Conservation (phyloP, 2,888 invertebrate species). For the Lobophora halterata region DNA sequence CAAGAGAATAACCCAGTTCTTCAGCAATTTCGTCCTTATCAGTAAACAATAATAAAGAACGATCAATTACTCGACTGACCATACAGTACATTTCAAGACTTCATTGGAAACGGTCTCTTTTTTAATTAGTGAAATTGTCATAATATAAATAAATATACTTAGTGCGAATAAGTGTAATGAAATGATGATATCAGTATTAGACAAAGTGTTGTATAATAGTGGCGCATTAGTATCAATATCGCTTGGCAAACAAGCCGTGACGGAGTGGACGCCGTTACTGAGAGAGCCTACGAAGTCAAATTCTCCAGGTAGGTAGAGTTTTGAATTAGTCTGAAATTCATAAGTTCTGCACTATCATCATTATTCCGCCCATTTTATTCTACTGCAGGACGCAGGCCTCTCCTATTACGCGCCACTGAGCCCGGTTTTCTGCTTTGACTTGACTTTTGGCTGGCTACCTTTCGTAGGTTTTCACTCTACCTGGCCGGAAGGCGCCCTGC, state of each 20-base stretch:
- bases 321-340: too few relatives aligned
- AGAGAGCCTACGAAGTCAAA: constrained; percentile 27
- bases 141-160: not conserved
- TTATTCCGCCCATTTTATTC: too few relatives aligned
- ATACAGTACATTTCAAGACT: constrained; percentile 30
- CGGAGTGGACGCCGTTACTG: constrained; percentile 61
- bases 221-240: constrained; percentile 39
- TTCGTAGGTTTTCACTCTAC: too few relatives aligned
- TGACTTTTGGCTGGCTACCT: too few relatives aligned
- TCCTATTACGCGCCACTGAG: too few relatives aligned
- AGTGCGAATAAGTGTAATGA: not conserved
- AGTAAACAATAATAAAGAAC: constrained; percentile 39
- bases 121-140: constrained; percentile 4
- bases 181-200: constrained; percentile 37
- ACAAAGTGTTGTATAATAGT: constrained; percentile 43
- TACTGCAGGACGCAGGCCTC: too few relatives aligned
- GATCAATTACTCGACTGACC: constrained; percentile 30
- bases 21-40: constrained; percentile 35
- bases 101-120: constrained; percentile 13
- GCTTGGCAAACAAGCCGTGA: constrained; percentile 37
- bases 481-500: too few relatives aligned
- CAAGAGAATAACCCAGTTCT: constrained; percentile 33
- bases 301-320: constrained; percentile 26
- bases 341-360: too few relatives aligned
- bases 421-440: too few relatives aligned